Conservation (phyloP, 2,888 invertebrate species). For the Timema cristinae region DNA sequence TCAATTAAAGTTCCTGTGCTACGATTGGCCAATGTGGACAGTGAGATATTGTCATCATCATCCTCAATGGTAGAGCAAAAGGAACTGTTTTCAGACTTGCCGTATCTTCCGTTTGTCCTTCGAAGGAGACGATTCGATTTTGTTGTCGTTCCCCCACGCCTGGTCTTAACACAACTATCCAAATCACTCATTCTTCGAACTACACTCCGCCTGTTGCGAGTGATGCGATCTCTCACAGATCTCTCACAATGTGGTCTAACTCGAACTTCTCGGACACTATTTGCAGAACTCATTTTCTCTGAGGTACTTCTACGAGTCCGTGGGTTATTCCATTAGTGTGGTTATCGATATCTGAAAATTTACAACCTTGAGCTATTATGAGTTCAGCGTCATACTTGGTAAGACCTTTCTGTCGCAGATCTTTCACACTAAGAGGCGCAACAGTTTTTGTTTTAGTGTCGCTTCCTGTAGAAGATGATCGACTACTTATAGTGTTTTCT, state of each 20-base stretch:
- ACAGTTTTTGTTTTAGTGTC: conserved; percentile 51
- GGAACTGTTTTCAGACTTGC: conserved; percentile 4
- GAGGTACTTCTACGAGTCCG: conserved; percentile 22
- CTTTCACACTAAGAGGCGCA: conserved; percentile 76
- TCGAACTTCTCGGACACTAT: not conserved
- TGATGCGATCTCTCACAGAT: conserved; percentile 20
- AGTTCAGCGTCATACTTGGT: conserved; percentile 87
- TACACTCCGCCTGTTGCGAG: conserved; percentile 32
- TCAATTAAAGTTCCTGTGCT: conserved; percentile 40
- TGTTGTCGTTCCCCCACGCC: conserved; percentile 1
- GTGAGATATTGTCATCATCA: conserved; percentile 29
- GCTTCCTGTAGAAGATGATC: conserved; percentile 29
- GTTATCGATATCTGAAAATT: conserved; percentile 58
- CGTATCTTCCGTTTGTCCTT: conserved; percentile 18
- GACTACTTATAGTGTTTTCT: conserved; percentile 26
- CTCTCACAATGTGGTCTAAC: conserved; percentile 15
- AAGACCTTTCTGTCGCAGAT: conserved; percentile 77
- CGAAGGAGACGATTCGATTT: conserved; percentile 18
- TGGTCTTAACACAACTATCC: conserved; percentile 7
- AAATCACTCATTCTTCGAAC: not conserved
- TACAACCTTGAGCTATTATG: conserved; percentile 76
- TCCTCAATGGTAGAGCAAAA: conserved; percentile 17
- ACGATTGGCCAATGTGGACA: conserved; percentile 24
- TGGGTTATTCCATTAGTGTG: conserved; percentile 32
- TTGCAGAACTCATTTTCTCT: conserved; percentile 26